Base-by-base conservation (phyloP, 2,888 invertebrate genomes). In the Neoascia interrupta region DNA sequence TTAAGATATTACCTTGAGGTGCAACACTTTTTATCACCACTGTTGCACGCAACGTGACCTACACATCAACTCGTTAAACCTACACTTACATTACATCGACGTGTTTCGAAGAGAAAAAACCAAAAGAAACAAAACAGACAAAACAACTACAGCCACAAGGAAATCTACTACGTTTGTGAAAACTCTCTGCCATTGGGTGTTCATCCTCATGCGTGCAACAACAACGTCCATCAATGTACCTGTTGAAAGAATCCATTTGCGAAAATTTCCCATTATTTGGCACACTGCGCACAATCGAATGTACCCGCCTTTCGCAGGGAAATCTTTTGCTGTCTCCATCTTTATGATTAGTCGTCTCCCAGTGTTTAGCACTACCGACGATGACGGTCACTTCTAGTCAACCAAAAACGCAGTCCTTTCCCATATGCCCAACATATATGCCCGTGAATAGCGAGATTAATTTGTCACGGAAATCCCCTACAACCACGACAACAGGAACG, bases 141-240 rank as follows among this genome's bases (percentile, higher is more conserved):
- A 34, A 18, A 43, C 43, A 47, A 60, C 36, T 31, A 66, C 31
- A 51, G 23, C 43, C 31, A 61, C 45, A 53, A 39, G 16, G 26
- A 68, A 79, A 68, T 68, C 79, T 73, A 73, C 61, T 79, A 73
- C 73, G 47, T 54, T 60, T 34, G 19, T 54, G 49, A 61, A 61
- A 73, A 54, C 79, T 73, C 73, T 61, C 79, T 79, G 66, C 79
- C 60, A 79, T 79, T 79, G 79, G 79, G 54, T 68, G 39, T 56
- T 49, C 66, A n/a, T 51, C 36, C 41, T 73, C 49, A 79, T 73
- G 61, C 73, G 73, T 79, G 53, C 73, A 72, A 79, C 72, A 79
- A 79, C 76, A 79, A 58, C 43, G 39, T 19, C 23, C 54, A 60
- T 66, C 19, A 68, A 53, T 18, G 45, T 68, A 79, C 79, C 79